phyloP scores from a whole-genome alignment of 2,888 invertebrate genomes.

The Drosophila acutilabella region DNA sequence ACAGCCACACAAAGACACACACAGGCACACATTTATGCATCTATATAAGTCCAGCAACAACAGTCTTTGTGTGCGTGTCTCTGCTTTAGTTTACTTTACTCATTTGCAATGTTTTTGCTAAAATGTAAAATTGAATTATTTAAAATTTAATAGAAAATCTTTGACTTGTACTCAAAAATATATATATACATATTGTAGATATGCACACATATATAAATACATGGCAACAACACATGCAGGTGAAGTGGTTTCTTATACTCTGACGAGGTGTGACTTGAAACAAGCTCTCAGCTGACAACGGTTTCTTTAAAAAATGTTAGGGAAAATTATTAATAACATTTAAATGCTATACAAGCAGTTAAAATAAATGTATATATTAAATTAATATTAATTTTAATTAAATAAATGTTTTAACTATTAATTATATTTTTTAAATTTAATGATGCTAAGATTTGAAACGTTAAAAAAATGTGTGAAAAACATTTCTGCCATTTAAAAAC shows the following conservation, averaged over 20 bases:
- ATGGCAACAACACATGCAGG: slow-evolving; percentile 23
- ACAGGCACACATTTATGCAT: background rate
- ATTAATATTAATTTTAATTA: too few relatives aligned
- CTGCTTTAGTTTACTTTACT: slow-evolving; percentile 70
- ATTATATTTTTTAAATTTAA: too few relatives aligned
- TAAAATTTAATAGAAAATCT: slow-evolving; percentile 80
- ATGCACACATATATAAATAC: slow-evolving; percentile 8
- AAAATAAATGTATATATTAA: too few relatives aligned
- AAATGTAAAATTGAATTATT: slow-evolving; percentile 81
- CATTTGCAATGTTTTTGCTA: slow-evolving; percentile 78
- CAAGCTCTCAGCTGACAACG: background rate
- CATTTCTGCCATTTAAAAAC: too few relatives aligned
- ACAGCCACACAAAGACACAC: too few relatives aligned
- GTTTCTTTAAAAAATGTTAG: background rate
- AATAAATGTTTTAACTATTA: too few relatives aligned
- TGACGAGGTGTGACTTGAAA: background rate
- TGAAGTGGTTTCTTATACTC: slow-evolving; percentile 18
- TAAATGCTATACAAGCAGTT: too few relatives aligned
- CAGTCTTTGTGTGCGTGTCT: slow-evolving; percentile 14
- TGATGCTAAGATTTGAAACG: too few relatives aligned
- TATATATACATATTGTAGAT: slow-evolving; percentile 19
- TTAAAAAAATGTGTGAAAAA: too few relatives aligned
- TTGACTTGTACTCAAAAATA: slow-evolving; percentile 68
- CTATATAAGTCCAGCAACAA: slow-evolving; percentile 46
- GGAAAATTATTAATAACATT: too few relatives aligned